These are phyloP conservation scores for Tursiops truncatus DNA, from an alignment of 2,113 vertebrate species.

Conservation along the genomic window DNA sequence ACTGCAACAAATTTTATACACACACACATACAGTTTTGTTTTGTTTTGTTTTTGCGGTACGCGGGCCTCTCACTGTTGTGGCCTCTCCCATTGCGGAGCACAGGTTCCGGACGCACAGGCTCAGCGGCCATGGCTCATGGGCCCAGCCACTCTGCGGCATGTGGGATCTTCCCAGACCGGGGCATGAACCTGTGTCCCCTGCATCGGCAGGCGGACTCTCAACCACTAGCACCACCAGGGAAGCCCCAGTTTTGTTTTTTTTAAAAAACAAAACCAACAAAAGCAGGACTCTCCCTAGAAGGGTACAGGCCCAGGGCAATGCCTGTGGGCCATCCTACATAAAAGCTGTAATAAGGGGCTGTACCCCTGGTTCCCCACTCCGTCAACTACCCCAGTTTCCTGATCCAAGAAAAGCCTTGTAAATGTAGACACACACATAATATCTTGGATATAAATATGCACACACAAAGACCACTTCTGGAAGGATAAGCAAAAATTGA, in stretches of 20 bases:
- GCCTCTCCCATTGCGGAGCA: too few species aligned
- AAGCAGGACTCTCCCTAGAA: background rate
- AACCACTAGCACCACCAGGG: too few species aligned
- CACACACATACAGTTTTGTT: background rate
- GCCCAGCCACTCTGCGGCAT: too few species aligned
- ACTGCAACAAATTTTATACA: background rate
- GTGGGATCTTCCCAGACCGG: too few species aligned
- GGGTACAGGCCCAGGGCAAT: background rate
- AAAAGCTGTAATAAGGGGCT: background rate
- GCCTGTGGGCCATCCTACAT: background rate
- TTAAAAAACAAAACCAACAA: background rate
- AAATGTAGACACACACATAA: background rate
- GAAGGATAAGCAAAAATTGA: background rate
- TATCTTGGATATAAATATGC: background rate
- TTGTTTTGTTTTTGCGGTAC: too few species aligned
- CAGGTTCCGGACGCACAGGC: too few species aligned
- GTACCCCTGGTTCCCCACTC: background rate
- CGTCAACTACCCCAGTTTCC: too few species aligned
- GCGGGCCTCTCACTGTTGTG: too few species aligned
- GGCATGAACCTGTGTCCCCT: too few species aligned
- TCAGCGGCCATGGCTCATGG: too few species aligned
- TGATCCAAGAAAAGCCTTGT: background rate
- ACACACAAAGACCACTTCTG: background rate
- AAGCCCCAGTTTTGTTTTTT: background rate
- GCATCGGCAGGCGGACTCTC: too few species aligned